phyloP scores from a whole-genome alignment of 2,113 vertebrate species.

The Aspidoscelis tigris region DNA sequence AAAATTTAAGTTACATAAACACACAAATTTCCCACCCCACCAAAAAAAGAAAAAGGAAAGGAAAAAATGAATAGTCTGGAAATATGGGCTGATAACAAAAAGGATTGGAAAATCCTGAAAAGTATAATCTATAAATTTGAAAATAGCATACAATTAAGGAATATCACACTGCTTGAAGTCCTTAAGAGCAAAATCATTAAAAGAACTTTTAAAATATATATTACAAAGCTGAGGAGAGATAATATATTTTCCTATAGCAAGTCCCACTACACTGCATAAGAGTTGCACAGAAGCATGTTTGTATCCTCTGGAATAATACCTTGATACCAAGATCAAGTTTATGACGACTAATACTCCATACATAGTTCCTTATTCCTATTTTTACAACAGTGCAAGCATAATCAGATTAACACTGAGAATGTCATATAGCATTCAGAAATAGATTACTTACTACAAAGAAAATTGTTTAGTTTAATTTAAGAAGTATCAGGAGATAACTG shows the following conservation, averaged over 20 bases:
- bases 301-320: background rate
- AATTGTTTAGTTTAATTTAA: constrained; percentile 20
- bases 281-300: background rate
- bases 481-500: constrained; percentile 1
- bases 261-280: background rate
- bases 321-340: background rate
- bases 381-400: constrained; percentile 32
- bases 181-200: constrained; percentile 44
- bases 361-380: background rate
- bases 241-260: constrained; percentile 25
- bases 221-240: constrained; percentile 31
- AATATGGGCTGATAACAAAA: constrained; percentile 29
- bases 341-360: too few relatives aligned
- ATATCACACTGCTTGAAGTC: constrained; percentile 49
- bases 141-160: constrained; percentile 59
- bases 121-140: constrained; percentile 43
- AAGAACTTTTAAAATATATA: constrained; percentile 38
- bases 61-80: constrained; percentile 14
- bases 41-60: too few relatives aligned
- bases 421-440: constrained; percentile 18
- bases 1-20: background rate
- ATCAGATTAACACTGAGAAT: constrained; percentile 30
- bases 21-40: too few relatives aligned
- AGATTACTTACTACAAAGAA: background rate
- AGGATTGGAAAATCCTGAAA: constrained; percentile 27